Base-by-base conservation (phyloP, 1,140 invertebrate genomes). In the Reticulitermes speratus region DNA sequence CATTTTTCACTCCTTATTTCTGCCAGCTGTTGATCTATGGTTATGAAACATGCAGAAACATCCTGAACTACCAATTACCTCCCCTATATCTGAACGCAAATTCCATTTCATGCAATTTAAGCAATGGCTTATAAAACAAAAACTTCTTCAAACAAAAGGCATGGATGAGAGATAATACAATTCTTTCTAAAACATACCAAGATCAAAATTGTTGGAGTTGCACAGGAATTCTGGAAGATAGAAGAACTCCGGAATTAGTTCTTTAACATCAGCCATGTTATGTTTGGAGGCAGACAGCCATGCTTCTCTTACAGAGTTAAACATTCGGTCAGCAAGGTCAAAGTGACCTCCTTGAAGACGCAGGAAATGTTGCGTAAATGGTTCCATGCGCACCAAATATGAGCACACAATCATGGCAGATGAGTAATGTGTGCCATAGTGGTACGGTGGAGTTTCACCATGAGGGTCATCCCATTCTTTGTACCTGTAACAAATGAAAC, bases 401-500 rank as follows among this genome's bases (percentile, higher is more conserved):
- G 98, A 99, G 88, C 98, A 99, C 2, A 99, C 99, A 89, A 99
- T 99, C 99, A 99, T 99, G 0, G 99, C 98, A 19, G 98, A 99
- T 3, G 97, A 99, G 91, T 99, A 99, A 91, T 99, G 98, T 2
- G 99, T 99, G 85, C 99, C 99, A 90, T 99, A 99, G 91, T 99
- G 98, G 93, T 99, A 99, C 0, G 98, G 98, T n/a, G 98, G 98
- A 25, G 98, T 99, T 92, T 99, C 98, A 45, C 96, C 97, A 89
- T 98, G 97, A 8, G 98, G 97, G 92, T 99, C 98, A 91, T 99
- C 98, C 98, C 98, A 99, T 92, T 99, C 98, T 92, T 96, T 94
- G 89, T 93, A 96, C 86, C 92, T 92, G 65, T 14, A 88, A 87
- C 87, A 44, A 84, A 88, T 81, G 48, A 48, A 11, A 48, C 48